Evolutionary conservation across 2,888 invertebrate genomes (phyloP).

Genomic region (Cataglyphis cursor): DNA sequence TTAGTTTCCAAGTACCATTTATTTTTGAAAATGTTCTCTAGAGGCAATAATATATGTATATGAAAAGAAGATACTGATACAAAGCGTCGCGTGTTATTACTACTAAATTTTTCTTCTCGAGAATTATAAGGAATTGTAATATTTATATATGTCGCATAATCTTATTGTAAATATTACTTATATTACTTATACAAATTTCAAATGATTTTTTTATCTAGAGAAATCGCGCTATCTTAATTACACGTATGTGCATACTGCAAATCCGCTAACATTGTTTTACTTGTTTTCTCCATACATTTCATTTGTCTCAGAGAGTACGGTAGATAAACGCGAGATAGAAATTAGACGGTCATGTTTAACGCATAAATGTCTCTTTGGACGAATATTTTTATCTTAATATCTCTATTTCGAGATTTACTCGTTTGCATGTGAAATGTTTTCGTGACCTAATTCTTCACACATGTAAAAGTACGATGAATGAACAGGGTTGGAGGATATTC

Average conservation of each 20-base stretch:
- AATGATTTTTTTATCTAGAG: not conserved
- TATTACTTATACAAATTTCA: not conserved
- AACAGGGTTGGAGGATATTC: slow-evolving; percentile 6
- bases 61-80: not conserved
- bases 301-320: slow-evolving; percentile 12
- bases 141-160: not conserved
- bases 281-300: slow-evolving; percentile 22
- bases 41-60: not conserved
- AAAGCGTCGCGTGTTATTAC: not conserved
- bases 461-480: slow-evolving; percentile 32
- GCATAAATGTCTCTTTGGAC: slow-evolving; percentile 6
- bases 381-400: not conserved
- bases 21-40: not conserved
- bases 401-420: slow-evolving; percentile 17
- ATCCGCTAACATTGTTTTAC: slow-evolving; percentile 5
- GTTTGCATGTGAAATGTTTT: slow-evolving; percentile 39
- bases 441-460: slow-evolving; percentile 35
- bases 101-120: too few relatives aligned
- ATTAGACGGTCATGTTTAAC: slow-evolving; percentile 31
- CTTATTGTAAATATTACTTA: not conserved
- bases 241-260: not conserved
- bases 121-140: not conserved
- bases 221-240: not conserved
- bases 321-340: slow-evolving; percentile 21
- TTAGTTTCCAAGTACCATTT: not conserved